Evolutionary conservation across 2,888 invertebrate species (phyloP).

Genomic region (Aproaerema taeniolella): DNA sequence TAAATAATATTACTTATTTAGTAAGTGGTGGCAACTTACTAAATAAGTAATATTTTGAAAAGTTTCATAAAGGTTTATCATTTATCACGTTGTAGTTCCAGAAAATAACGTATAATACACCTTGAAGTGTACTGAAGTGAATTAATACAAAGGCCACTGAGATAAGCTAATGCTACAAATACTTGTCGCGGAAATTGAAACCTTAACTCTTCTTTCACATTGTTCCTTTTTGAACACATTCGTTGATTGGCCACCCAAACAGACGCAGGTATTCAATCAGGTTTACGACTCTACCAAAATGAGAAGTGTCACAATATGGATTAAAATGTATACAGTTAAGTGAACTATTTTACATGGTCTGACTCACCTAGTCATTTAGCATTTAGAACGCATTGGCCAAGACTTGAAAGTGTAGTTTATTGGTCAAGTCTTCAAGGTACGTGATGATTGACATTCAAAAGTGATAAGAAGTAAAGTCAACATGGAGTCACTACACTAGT

Average conservation of each 20-base stretch:
- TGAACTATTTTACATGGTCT: slow-evolving; percentile 2
- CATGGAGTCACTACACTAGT: no score
- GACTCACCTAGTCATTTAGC: slow-evolving; percentile 9
- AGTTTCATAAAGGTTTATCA: no score
- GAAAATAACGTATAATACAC: background rate
- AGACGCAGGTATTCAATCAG: background rate
- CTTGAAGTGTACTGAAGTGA: background rate
- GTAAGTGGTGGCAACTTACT: no score
- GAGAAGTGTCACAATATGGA: slow-evolving; percentile 7
- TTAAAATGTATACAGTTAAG: slow-evolving; percentile 11
- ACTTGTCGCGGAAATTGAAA: background rate
- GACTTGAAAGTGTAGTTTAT: slow-evolving; percentile 12
- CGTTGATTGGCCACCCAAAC: background rate
- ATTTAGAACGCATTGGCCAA: slow-evolving; percentile 12
- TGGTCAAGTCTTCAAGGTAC: no score
- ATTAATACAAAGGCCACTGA: background rate
- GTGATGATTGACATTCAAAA: no score
- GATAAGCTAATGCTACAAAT: background rate
- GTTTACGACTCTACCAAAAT: slow-evolving; percentile 2
- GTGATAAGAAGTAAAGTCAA: no score
- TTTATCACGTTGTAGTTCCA: background rate
- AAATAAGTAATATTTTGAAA: no score
- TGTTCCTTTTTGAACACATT: background rate
- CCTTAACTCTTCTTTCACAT: background rate
- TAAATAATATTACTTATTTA: no score